Evolutionary conservation across 2,797 vertebrate genomes (phyloP).

Genomic region (Notolabrus celidotus): DNA sequence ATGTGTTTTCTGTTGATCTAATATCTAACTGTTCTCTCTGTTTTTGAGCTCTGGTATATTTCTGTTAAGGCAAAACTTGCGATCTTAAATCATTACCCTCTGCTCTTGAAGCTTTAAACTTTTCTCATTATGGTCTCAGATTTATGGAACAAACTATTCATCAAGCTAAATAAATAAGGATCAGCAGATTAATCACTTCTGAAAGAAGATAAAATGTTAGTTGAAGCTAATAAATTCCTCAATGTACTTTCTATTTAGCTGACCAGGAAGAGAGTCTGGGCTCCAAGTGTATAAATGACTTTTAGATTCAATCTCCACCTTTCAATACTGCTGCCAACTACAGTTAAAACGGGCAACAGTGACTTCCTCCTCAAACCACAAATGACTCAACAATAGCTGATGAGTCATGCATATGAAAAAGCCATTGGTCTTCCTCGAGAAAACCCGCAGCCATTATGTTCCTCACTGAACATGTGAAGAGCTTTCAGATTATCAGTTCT

Average conservation of each 20-base stretch:
- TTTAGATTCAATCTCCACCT: neutral
- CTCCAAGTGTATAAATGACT: neutral
- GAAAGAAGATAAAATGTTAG: too few species aligned
- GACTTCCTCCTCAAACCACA: conserved; percentile 14
- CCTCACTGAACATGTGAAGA: neutral
- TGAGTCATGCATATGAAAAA: conserved; percentile 36
- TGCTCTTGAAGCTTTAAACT: too few species aligned
- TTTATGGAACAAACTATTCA: too few species aligned
- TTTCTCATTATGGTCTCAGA: too few species aligned
- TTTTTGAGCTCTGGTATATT: too few species aligned
- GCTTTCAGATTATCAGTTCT: neutral
- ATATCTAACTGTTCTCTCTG: too few species aligned
- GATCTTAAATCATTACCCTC: too few species aligned
- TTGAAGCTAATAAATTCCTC: neutral
- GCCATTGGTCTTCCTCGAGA: neutral
- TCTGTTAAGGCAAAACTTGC: too few species aligned
- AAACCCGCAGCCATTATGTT: neutral
- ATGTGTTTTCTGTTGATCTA: too few species aligned
- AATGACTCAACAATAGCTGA: conserved; percentile 24
- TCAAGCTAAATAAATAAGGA: too few species aligned
- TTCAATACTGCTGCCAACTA: neutral
- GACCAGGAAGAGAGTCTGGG: neutral
- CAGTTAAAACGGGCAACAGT: neutral
- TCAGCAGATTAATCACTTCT: too few species aligned
- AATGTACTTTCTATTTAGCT: neutral